A percentile compares a stretch with the other conserved stretches of the same genome.
These are phyloP conservation scores for Anguilla obscura DNA, from an alignment of 2,797 vertebrate species.

Conservation along the genomic window DNA sequence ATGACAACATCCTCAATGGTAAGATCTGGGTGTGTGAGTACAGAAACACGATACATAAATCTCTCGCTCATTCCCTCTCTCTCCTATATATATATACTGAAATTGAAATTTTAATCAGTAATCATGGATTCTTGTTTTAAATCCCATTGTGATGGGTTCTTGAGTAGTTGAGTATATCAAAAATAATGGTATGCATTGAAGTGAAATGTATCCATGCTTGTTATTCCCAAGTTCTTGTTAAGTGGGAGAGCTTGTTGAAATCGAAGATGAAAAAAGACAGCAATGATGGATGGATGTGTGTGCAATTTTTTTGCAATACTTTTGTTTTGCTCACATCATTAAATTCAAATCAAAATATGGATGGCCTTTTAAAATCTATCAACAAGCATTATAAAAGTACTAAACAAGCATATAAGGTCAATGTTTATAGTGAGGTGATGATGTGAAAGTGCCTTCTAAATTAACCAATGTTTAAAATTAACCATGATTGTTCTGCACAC, in stretches of 20 bases:
- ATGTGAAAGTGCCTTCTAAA: neutral
- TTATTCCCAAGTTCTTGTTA: too few species aligned
- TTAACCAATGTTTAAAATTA: neutral
- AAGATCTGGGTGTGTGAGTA: neutral
- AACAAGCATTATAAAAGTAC: too few species aligned
- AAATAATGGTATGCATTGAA: too few species aligned
- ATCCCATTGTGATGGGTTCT: too few species aligned
- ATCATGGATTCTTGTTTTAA: too few species aligned
- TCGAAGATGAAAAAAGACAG: neutral
- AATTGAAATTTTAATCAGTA: neutral
- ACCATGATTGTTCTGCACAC: neutral
- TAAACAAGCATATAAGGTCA: neutral
- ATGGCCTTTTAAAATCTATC: too few species aligned
- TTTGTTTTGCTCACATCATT: too few species aligned
- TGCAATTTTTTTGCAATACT: neutral
- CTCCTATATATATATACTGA: neutral
- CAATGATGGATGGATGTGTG: neutral
- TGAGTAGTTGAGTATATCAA: too few species aligned
- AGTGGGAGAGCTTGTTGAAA: too few species aligned
- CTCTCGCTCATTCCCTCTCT: neutral
- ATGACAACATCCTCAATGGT: slow-evolving; percentile 27
- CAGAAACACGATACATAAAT: neutral
- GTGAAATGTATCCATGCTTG: too few species aligned
- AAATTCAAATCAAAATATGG: too few species aligned
- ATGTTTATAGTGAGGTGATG: neutral